Conservation (phyloP, 2,888 invertebrate species). For the Thelaira solivaga region DNA sequence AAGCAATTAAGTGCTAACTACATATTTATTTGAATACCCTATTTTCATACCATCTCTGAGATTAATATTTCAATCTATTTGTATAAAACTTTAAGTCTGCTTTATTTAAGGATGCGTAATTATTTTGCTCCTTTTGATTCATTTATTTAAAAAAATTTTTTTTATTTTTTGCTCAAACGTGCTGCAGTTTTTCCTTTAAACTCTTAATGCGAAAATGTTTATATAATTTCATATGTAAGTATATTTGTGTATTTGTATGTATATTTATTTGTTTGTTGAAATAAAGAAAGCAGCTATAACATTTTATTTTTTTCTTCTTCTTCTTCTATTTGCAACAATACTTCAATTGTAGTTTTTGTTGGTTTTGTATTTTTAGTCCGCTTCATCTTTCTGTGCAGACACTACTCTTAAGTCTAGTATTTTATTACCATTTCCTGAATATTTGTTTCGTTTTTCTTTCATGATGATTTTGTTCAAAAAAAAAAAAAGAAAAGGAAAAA, state of each 20-base stretch:
- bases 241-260: conserved; percentile 1
- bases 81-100: background rate
- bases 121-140: too few species aligned
- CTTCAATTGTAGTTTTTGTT: conserved; percentile 5
- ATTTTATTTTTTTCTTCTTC: background rate
- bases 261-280: conserved; percentile 10
- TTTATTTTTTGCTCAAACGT: too few species aligned
- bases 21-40: too few species aligned
- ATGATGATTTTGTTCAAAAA: background rate
- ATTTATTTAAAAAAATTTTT: too few species aligned
- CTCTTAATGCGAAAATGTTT: background rate
- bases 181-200: background rate
- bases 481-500: background rate
- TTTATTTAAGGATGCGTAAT: conserved; percentile 1
- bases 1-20: too few species aligned
- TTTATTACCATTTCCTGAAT: conserved; percentile 56
- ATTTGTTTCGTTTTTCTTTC: conserved; percentile 2
- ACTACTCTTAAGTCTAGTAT: conserved; percentile 49
- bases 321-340: conserved; percentile 1
- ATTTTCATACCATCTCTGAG: too few species aligned
- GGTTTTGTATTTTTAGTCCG: background rate
- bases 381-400: background rate
- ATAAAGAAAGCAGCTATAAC: conserved; percentile 3
- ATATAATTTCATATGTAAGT: conserved; percentile 15
- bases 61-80: too few species aligned